A percentile compares a stretch with the other conserved stretches of the same genome.
Conservation (phyloP, 2,797 vertebrate species). For the Leucoraja ocellata region DNA sequence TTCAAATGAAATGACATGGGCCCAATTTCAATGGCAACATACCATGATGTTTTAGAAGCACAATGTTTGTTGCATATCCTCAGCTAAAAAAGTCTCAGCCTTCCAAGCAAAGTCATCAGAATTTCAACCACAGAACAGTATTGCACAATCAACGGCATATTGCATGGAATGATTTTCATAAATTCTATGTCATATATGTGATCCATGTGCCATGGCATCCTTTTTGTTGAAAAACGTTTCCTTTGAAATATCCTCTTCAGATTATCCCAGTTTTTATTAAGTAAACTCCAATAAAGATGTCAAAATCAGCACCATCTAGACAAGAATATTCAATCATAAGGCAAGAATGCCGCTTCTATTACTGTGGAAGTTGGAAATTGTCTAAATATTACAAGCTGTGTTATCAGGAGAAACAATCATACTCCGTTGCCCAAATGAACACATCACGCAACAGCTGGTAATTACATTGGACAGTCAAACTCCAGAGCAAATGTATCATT, state of each 20-base stretch:
- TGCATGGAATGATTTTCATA: neutral
- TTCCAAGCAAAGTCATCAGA: neutral
- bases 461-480: neutral
- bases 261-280: neutral
- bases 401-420: neutral
- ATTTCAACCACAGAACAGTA: neutral
- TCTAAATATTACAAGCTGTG: neutral
- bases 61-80: neutral
- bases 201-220: neutral
- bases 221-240: neutral
- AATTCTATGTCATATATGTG: neutral
- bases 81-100: neutral
- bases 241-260: neutral
- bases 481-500: neutral
- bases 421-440: neutral
- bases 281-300: neutral
- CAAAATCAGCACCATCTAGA: neutral
- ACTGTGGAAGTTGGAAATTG: neutral
- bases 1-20: neutral
- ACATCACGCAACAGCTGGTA: neutral
- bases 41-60: neutral
- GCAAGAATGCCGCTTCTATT: neutral
- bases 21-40: neutral
- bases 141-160: neutral
- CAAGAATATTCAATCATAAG: neutral